These are phyloP conservation scores for Riparia riparia DNA, from an alignment of 2,113 vertebrate genomes.

Conservation along the genomic window DNA sequence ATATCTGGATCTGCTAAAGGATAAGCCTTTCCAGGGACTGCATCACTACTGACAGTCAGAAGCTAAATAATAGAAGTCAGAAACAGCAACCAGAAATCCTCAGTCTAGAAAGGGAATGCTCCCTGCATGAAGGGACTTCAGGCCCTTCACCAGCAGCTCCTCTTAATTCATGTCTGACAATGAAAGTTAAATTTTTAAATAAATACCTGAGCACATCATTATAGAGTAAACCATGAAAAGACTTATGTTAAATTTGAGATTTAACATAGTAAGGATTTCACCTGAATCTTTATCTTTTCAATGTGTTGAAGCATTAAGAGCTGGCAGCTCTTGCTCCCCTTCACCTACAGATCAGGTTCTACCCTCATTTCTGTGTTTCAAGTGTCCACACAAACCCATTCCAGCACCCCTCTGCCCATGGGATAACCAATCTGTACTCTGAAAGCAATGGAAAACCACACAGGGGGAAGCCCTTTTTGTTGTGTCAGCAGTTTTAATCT, in stretches of 20 bases:
- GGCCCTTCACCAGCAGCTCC: not conserved
- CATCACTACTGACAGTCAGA: not conserved
- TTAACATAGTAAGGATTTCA: not conserved
- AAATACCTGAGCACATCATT: not conserved
- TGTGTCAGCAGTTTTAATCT: not conserved
- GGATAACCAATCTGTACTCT: not conserved
- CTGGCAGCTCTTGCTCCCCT: not conserved
- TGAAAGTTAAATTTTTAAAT: not conserved
- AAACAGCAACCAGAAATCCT: not conserved
- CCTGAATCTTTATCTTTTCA: not conserved
- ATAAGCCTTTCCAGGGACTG: not conserved
- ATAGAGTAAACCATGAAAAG: not conserved
- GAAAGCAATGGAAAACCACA: not conserved
- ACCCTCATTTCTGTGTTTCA: not conserved
- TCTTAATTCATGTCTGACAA: not conserved
- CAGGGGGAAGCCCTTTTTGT: not conserved
- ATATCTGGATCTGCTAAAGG: not conserved
- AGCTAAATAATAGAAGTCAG: not conserved
- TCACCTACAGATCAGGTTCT: not conserved
- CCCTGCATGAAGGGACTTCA: not conserved
- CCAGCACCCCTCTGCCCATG: not conserved
- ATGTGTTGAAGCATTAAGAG: not conserved
- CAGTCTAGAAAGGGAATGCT: not conserved
- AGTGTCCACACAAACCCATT: fast-evolving
- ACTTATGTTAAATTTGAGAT: not conserved